Base-by-base conservation (phyloP, 2,113 vertebrate species). In the Malurus melanocephalus region DNA sequence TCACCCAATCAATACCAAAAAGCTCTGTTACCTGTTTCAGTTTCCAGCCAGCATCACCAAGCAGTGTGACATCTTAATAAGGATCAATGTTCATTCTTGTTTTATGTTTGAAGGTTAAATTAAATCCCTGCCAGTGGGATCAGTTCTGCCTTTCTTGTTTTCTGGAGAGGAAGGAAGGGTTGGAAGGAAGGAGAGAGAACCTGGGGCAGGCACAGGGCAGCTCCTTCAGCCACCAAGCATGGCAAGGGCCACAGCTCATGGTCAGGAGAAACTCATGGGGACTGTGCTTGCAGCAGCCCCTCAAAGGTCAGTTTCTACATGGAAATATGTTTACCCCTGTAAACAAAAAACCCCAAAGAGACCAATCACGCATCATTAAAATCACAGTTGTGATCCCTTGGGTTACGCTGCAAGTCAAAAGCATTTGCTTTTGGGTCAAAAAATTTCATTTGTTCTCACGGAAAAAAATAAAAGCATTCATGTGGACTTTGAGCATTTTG, bases 181-280 rank as follows among this genome's bases (percentile, higher is more conserved):
- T 20, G 51, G 8, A 55, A 66, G 32, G 8, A 55, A 66, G 32
- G 6, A 59, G 17, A 13, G 14, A 51, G 33, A 9, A 71, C 52
- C 43, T n/a, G 30, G 2, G 22, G 32, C 6, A 3, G 46, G 45
- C 55, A 42, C 0, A 1, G 2, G 2, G 62, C 85, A 76, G 43
- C 18, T 27, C 43, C 51, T 40, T 2, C 40, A 62, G 49, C n/a
- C 40, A 53, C 30, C 15, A 43, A 0, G 0, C 27, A 56, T 0
- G 10, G 52, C 55, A 65, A 57, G 33, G 42, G 69, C 38, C 35
- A 33, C 38, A 69, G 76, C 42, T 79, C 17, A 0, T 0, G 0
- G 10, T 38, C 28, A 38, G 40, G 10, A 71, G 53, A 71, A 83
- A 56, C 20, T 75, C 42, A 18, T 0, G 1, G 46, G 23, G 46